Evolutionary conservation across 2,888 invertebrate genomes (phyloP), one percentile per base, ranked within the genome.

Genomic region (Diarsia mendica): DNA sequence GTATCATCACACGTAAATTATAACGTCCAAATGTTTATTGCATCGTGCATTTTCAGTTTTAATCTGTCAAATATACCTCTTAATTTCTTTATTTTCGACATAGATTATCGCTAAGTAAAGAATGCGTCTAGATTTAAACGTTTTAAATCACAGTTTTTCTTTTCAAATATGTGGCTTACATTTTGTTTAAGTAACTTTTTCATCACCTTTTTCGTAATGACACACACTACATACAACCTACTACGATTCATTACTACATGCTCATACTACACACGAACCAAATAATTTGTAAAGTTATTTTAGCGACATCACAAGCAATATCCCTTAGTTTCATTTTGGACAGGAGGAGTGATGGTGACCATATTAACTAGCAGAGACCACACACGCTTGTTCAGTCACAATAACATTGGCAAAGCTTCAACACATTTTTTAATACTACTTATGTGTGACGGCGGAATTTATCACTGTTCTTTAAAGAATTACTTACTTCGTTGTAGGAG

Each of bases 301-400:
- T 83, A 79, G 72, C 33, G n/a, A 65, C 33, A 28, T 60, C 55
- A 83, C 75, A 70, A 64, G 67, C 70, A 15, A 75, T 79, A 60
- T 75, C 75, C 82, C 77, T 81, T 71, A 60, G 58, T 46, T 77
- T 63, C 49, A 48, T 77, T 81, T 84, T 73, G 77, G 77, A 66
- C 77, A 63, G 48, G 23, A 55, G 63, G 23, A 77, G 82, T 77
- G 82, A 66, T 77, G 83, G 65, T 11, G 49, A 69, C 67, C 82
- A 83, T 83, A 85, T 46, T 83, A 83, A 83, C 66, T 71, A 83
- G 82, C 58, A 20, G n/a, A 53, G 83, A 83, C 83, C 83, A 83
- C 83, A 83, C 83, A 74, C 85, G 64, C 13, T 53, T 69, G 44
- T 81, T 77, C 73, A 81, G 33, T 46, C 67, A 13, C 48, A 65